These are phyloP conservation scores for Margaritifera margaritifera DNA, from an alignment of 2,888 invertebrate genomes.

Conservation along the genomic window DNA sequence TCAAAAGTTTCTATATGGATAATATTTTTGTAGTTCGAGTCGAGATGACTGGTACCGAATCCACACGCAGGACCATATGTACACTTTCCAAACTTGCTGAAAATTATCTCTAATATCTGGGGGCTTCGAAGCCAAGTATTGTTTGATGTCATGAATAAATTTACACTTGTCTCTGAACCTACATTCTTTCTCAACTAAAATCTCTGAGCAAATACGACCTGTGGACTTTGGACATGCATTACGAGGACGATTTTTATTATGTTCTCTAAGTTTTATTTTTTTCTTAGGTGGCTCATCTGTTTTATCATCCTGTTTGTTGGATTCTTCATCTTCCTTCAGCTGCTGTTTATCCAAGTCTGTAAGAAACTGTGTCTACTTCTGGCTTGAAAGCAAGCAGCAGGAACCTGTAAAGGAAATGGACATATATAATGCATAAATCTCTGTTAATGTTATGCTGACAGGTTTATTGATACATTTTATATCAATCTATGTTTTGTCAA, in stretches of 20 bases:
- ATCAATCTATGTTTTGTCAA: no score
- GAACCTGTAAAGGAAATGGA: slow-evolving; percentile 40
- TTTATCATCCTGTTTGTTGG: slow-evolving; percentile 15
- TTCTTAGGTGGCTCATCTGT: slow-evolving; percentile 50
- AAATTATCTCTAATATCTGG: slow-evolving; percentile 73
- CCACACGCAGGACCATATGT: slow-evolving; percentile 88
- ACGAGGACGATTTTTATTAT: slow-evolving; percentile 86
- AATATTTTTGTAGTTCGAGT: slow-evolving; percentile 70
- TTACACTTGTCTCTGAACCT: slow-evolving; percentile 65
- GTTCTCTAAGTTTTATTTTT: slow-evolving; percentile 76
- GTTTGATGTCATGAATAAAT: slow-evolving; percentile 77
- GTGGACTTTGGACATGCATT: slow-evolving; percentile 77
- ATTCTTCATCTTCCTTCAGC: slow-evolving; percentile 13
- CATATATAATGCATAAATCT: no score
- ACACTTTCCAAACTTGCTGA: slow-evolving; percentile 82
- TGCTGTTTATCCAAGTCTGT: slow-evolving; percentile 48
- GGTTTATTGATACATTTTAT: no score
- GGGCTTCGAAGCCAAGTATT: slow-evolving; percentile 83
- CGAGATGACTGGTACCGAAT: slow-evolving; percentile 85
- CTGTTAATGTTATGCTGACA: no score
- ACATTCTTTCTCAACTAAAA: slow-evolving; percentile 77
- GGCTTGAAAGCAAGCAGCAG: slow-evolving; percentile 52
- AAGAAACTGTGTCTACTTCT: slow-evolving; percentile 45
- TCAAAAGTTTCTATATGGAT: slow-evolving; percentile 54
- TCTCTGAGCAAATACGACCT: slow-evolving; percentile 81